These are phyloP conservation scores for Syrista parreyssii DNA, from an alignment of 2,888 invertebrate genomes.

Conservation along the genomic window DNA sequence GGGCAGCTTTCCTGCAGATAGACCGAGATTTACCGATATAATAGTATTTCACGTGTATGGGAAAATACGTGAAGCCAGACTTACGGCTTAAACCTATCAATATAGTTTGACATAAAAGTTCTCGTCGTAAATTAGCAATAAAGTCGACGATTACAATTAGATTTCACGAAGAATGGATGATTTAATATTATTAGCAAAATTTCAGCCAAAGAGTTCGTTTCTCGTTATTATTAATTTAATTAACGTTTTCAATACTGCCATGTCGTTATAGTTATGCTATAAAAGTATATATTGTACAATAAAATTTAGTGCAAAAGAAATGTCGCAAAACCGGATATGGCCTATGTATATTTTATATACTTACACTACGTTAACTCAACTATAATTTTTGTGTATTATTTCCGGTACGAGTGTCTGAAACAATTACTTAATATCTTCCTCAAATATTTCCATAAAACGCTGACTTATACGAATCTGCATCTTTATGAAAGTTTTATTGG, in stretches of 20 bases:
- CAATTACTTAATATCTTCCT: background rate
- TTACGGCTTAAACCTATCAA: background rate
- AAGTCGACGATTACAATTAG: background rate
- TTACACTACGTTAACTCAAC: no score
- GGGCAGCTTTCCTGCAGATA: background rate
- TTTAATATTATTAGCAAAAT: background rate
- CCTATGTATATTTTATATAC: background rate
- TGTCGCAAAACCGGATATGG: background rate
- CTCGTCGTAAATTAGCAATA: background rate
- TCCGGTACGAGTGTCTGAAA: background rate
- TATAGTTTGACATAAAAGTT: background rate
- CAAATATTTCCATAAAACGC: background rate
- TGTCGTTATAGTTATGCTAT: background rate
- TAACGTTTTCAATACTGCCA: background rate
- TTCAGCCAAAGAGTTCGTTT: background rate
- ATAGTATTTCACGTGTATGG: background rate
- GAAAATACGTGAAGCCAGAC: background rate
- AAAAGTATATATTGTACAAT: background rate
- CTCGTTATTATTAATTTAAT: background rate
- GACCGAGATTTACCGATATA: background rate
- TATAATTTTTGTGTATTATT: background rate
- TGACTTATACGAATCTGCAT: background rate
- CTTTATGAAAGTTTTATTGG: background rate
- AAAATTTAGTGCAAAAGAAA: background rate
- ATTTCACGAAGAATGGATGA: background rate